phyloP scores from a whole-genome alignment of 1,140 invertebrate genomes.

The Drosophila malerkotliana region DNA sequence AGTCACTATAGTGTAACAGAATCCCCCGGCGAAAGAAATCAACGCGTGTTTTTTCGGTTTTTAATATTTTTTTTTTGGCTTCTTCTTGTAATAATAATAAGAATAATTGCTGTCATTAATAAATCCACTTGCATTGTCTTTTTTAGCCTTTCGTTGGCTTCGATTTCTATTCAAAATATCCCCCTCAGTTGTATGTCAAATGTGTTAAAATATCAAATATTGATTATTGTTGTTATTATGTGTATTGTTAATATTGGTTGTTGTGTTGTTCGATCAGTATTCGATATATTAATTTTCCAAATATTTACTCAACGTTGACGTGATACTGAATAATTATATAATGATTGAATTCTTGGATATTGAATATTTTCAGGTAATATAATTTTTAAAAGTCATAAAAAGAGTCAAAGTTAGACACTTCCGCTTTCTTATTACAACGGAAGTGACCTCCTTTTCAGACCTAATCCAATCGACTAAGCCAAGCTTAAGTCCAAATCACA shows the following conservation, averaged over 20 bases:
- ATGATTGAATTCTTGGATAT: constrained; percentile 54
- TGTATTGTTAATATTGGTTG: constrained; percentile 53
- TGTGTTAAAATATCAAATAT: constrained; percentile 82
- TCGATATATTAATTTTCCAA: constrained; percentile 66
- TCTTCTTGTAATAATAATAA: constrained; percentile 78
- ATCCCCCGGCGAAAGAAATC: constrained; percentile 62
- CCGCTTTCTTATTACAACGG: background rate
- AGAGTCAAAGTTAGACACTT: background rate
- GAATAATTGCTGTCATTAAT: constrained; percentile 82
- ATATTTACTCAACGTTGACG: constrained; percentile 77
- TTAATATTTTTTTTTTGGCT: constrained; percentile 36
- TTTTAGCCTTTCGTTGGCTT: constrained; percentile 27
- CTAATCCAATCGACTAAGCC: constrained; percentile 19
- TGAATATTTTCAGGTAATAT: background rate
- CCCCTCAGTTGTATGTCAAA: constrained; percentile 55
- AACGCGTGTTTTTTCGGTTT: constrained; percentile 62
- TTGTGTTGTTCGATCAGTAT: constrained; percentile 36
- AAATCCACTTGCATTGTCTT: constrained; percentile 80
- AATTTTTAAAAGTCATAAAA: background rate
- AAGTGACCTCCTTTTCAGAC: constrained; percentile 8
- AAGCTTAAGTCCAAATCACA: background rate
- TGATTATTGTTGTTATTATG: constrained; percentile 77
- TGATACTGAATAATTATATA: constrained; percentile 80
- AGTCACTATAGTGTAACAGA: constrained; percentile 44
- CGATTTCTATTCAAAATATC: constrained; percentile 12